Evolutionary conservation across 1,140 invertebrate species (phyloP).

Genomic region (Mya arenaria): DNA sequence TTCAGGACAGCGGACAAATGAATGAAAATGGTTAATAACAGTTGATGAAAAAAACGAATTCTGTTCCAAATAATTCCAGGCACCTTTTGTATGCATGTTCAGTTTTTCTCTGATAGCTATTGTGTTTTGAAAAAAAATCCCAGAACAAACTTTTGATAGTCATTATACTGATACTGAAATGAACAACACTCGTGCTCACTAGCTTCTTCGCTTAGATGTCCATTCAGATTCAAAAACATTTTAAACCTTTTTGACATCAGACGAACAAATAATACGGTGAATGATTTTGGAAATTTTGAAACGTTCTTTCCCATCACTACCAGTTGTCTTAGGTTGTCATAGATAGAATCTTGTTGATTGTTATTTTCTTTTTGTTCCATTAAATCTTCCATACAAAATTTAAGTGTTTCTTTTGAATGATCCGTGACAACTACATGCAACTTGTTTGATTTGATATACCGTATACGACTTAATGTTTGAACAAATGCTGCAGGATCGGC

Average conservation of each 20-base stretch:
- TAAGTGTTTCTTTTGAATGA: background rate
- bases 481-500: slow-evolving; percentile 7
- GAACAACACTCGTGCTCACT: background rate
- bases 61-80: background rate
- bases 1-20: background rate
- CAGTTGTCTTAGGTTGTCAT: background rate
- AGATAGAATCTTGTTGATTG: background rate
- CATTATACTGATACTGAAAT: background rate
- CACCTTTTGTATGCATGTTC: background rate
- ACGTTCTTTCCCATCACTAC: background rate
- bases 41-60: slow-evolving; percentile 16
- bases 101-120: background rate
- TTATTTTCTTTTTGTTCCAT: background rate
- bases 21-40: slow-evolving; percentile 15
- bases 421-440: slow-evolving; percentile 1
- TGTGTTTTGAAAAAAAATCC: background rate
- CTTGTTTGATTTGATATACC: background rate
- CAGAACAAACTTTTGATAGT: background rate
- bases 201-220: background rate
- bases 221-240: background rate
- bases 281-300: background rate
- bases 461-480: background rate
- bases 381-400: background rate
- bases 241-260: background rate
- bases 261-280: background rate